Conservation (phyloP, 2,888 invertebrate species). For the Chymomyza procnemis region DNA sequence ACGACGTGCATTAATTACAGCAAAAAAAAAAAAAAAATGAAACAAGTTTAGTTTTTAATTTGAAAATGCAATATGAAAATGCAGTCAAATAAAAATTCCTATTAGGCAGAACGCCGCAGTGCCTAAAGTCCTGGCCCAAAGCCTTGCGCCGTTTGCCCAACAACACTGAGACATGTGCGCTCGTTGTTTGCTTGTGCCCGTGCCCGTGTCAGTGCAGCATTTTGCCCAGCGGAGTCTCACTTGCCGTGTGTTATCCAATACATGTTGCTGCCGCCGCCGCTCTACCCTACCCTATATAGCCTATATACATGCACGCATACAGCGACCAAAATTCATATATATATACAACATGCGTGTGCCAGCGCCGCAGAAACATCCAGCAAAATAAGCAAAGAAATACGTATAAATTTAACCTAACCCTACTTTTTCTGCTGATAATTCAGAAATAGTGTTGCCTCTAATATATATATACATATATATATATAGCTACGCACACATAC, state of each 20-base stretch:
- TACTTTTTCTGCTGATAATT: slow-evolving; percentile 69
- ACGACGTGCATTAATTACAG: slow-evolving; percentile 63
- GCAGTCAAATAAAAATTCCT: slow-evolving; percentile 19
- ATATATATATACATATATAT: slow-evolving; percentile 25
- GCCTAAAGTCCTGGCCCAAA: no score
- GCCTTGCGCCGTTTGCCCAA: background rate
- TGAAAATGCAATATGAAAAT: background rate
- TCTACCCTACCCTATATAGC: background rate
- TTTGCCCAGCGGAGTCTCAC: slow-evolving; percentile 42
- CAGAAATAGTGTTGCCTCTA: slow-evolving; percentile 59
- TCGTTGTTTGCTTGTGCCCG: slow-evolving; percentile 24
- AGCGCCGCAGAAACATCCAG: slow-evolving; percentile 70
- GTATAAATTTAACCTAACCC: slow-evolving; percentile 70
- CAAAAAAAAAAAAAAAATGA: slow-evolving; percentile 17
- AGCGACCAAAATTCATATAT: slow-evolving; percentile 14
- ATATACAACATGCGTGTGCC: slow-evolving; percentile 30
- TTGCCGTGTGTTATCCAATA: slow-evolving; percentile 61
- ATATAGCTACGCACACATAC: slow-evolving; percentile 8
- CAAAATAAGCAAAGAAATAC: slow-evolving; percentile 55
- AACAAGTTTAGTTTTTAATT: slow-evolving; percentile 42
- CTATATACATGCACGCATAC: background rate
- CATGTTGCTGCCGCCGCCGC: slow-evolving; percentile 31
- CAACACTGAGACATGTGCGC: slow-evolving; percentile 47
- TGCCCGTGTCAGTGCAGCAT: slow-evolving; percentile 37
- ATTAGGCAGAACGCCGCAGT: no score